Base-by-base conservation (phyloP, 1,140 invertebrate species). In the Heliconius nattereri region DNA sequence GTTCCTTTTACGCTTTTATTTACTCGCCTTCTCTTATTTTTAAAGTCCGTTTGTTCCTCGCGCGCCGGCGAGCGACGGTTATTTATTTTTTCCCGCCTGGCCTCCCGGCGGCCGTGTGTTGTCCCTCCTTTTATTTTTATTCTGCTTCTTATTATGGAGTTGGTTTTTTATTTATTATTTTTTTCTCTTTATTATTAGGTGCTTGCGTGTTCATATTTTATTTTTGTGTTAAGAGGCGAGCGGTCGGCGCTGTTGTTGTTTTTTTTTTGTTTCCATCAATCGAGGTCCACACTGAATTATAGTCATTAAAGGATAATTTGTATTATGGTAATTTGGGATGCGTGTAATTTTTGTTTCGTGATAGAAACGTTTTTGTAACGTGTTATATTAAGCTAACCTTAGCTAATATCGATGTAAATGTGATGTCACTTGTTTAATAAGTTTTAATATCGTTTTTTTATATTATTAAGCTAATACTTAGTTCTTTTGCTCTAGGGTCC, bases 401-500 rank as follows among this genome's bases (percentile, higher is more conserved):
- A 16, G 40, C 13, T 45, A 60, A 60, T 60, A 29, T 66, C 23
- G 23, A 13, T 29, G 60, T 66, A 26, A 26, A 66, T 66, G n/a
- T 66, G 60, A 29, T 66, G 23, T 13, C 23, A 26, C 26, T 26
- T 13, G 26, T 66, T 66, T 26, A 66, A 66, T 66, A 66, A 23
- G 6, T 66, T 66, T 6, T 66, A 16, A 52, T 16, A 7, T 52
- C 7, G 19, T 52, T 52, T 52, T n/a, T 7, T 20, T 60, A 23
- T 23, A 23, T 9, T 16, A 29, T 66, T 66, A 16, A 11, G 3
- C 26, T 66, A 66, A 66, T 66, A 29, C 3, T 72, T 40, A 23
- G 32, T 72, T 71, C 32, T 85, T 83, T 92, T 84, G 81, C 96
- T 96, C 13, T 96, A 98, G 97, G 97, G 97, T 88, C 97, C 97